Base-by-base conservation (phyloP, 1,140 invertebrate species). In the Drosophila burlai region DNA sequence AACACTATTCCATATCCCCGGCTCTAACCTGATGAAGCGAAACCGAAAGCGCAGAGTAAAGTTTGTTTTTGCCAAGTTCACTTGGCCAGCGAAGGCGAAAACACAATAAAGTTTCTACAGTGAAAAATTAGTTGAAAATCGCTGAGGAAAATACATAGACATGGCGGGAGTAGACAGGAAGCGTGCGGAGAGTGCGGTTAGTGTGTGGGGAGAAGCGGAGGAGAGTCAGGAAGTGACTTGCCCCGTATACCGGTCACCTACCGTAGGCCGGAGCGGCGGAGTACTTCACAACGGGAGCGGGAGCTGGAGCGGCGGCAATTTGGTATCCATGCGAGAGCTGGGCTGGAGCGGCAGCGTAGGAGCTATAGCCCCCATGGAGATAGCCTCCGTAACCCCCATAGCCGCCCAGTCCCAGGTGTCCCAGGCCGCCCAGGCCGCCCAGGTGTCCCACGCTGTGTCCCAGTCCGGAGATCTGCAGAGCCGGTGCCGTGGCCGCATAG, bases 231-330 rank as follows among this genome's bases (percentile, higher is more conserved):
- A 38, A 18, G 10, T n/a, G 4, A 29, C 24, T 16, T 29, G 40
- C 31, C 10, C 24, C 8, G 43, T 6, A 43, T 54, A 36, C 68
- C 26, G 54, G 24, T 36, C 42, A 86, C 87, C 91, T 92, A 92
- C 91, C 91, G 59, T 92, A 92, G 43, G 91, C 77, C n/a, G 91
- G 91, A 59, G 91, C 91, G 31, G 91, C 76, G 47, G 83, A 69
- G 57, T 90, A 90, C 54, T 92, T 92, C 57, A 92, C 43, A 43
- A 92, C 63, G 3, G 84, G 76, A 24, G 91, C 91, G 3, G 91
- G 68, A n/a, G 91, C 86, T n/a, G 90, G 63, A 18, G 63, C 63
- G 15, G 60, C 58, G 13, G 76, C 71, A 45, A 83, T 24, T 26
- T 57, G 59, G 31, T 87, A 92, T 43, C 91, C 84, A 36, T 92